Evolutionary conservation across 2,888 invertebrate genomes (phyloP), one percentile per base, ranked within the genome.

Genomic region (Drosophila nr. perissopoda): DNA sequence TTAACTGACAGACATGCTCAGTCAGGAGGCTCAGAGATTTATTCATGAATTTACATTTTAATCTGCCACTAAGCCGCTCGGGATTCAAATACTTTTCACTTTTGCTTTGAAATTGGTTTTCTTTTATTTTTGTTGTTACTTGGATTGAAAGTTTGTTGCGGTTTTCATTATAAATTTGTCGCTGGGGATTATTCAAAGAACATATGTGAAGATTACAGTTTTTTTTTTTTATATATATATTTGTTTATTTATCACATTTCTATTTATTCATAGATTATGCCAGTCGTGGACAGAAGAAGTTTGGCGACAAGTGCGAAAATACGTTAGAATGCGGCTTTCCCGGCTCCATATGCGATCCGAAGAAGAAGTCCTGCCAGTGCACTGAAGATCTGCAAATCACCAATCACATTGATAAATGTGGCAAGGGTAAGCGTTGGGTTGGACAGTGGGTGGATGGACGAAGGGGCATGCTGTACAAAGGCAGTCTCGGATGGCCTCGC

Each of bases 381-480:
- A 94, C 94, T 75, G 95, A 95, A 33, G 96, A 96, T 83, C 94
- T 95, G 81, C 95, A 95, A 27, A 95, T 96, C 85, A 97, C 96
- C 91, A 97, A 97, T 94, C 97, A 97, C 92, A 94, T 97, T 88
- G 96, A 97, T 93, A 97, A 97, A 93, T 97, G 97, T 93, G 97
- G 97, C 88, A 95, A 95, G 94, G 95, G 97, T 97, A 93, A 95
- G 91, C 33, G 5, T 16, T 36, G 18, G 21, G 29, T 33, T n/a
- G 29, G 27, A 33, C 0, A 25, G 3, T n/a, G 51, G 16, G 25
- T 7, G 40, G 11, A 11, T 42, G 21, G 51, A 29, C 18, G 1
- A 36, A 25, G 25, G 46, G 46, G 46, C 46, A 46, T 25, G 16
- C 16, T 46, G 25, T 25, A 16, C 25, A 16, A 16, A 46, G 46